Conservation (phyloP, 2,113 vertebrate species). For the Typhlomys cinereus region DNA sequence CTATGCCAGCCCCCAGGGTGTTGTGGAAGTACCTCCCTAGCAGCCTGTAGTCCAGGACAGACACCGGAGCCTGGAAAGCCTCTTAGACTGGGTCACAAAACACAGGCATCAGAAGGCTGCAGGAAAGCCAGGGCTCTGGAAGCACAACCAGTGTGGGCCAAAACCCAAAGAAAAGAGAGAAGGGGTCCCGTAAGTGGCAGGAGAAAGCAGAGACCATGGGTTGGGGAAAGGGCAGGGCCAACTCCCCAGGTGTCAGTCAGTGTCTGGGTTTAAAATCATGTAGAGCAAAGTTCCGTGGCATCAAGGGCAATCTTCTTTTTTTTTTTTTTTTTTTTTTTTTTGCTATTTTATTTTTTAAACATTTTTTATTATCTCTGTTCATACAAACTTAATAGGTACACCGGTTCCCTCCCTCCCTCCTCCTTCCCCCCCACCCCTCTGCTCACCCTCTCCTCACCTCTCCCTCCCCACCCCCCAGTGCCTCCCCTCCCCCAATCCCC, state of each 20-base stretch:
- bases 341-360: too few species aligned
- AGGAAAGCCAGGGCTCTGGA: neutral
- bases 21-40: neutral
- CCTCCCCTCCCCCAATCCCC: too few species aligned
- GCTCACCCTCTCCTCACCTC: too few species aligned
- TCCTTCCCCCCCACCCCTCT: too few species aligned
- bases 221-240: neutral
- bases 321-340: too few species aligned
- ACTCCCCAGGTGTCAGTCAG: neutral
- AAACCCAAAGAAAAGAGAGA: neutral
- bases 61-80: neutral
- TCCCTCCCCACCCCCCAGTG: too few species aligned
- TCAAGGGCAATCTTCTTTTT: neutral
- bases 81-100: neutral
- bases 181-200: neutral
- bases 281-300: rapidly evolving
- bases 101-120: neutral
- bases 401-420: too few species aligned
- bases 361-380: too few species aligned
- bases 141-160: neutral
- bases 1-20: neutral
- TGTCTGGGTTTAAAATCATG: neutral
- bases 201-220: neutral
- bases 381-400: too few species aligned
- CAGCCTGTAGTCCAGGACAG: neutral